Evolutionary conservation across 1,140 invertebrate genomes (phyloP).

Genomic region (Eumaeus atala): DNA sequence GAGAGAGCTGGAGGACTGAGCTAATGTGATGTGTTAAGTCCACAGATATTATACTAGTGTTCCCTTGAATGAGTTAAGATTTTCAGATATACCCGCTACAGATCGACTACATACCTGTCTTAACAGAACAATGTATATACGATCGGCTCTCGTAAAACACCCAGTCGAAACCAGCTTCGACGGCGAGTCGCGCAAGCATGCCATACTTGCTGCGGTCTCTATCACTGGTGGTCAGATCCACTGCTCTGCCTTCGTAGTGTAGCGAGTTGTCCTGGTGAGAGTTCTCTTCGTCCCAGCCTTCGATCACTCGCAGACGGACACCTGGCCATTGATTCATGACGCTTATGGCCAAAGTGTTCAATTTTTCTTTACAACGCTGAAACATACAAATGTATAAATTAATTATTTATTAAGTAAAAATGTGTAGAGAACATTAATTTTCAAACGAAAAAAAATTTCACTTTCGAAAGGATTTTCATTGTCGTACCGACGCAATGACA

Average conservation of each 20-base stretch:
- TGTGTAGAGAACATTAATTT: neutral
- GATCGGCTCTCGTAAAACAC: slow-evolving; percentile 96
- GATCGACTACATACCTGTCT: slow-evolving; percentile 86
- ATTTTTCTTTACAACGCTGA: slow-evolving; percentile 95
- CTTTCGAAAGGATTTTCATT: too few species aligned
- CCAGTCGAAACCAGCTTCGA: slow-evolving; percentile 98
- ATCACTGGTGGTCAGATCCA: slow-evolving; percentile 96
- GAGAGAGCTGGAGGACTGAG: too few species aligned
- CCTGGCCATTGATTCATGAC: slow-evolving; percentile 99
- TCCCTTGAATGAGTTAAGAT: too few species aligned
- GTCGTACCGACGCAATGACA: too few species aligned
- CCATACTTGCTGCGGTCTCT: slow-evolving; percentile 94
- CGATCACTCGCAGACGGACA: slow-evolving; percentile 91
- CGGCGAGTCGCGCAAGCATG: slow-evolving; percentile 95
- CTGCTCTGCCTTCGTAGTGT: slow-evolving; percentile 96
- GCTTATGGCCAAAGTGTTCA: slow-evolving; percentile 94
- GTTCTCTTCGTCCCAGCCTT: slow-evolving; percentile 94
- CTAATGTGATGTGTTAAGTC: too few species aligned
- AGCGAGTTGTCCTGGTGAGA: slow-evolving; percentile 87
- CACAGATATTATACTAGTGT: too few species aligned
- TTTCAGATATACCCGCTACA: too few species aligned
- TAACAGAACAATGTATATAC: slow-evolving; percentile 97
- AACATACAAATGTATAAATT: slow-evolving; percentile 34
- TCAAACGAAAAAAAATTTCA: too few species aligned
- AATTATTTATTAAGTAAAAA: neutral